Evolutionary conservation across 2,888 invertebrate genomes (phyloP), one percentile per base, ranked within the genome.

Genomic region (Stenurella melanura): DNA sequence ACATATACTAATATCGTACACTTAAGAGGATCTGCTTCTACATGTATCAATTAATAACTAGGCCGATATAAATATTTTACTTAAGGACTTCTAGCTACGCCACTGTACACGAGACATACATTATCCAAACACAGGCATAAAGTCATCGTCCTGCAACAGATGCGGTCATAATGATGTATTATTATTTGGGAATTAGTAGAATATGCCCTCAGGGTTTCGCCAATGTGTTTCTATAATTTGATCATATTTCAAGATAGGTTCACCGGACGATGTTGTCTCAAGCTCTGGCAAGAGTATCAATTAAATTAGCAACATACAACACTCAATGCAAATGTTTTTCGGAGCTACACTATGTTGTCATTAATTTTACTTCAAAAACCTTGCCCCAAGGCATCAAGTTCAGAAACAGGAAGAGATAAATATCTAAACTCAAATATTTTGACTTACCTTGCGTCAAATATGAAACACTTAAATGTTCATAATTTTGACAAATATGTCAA

Each of bases 381-480:
- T 50, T 50, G n/a, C 6, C 50, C 12, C 5, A n/a, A 50, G n/a
- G 50, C 6, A 4, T n/a, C 7, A 50, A 50, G 50, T 50, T 0
- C 12, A 50, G n/a, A 50, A n/a, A n/a, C n/a, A 50, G 50, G 50
- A 50, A 50, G 15, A 50, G 50, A 50, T 50, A n/a, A 50, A 50
- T 15, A 50, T 50, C 50, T 50, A 50, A 50, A 50, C n/a, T 17
- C 50, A 50, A 50, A 50, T 50, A n/a, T 50, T 50, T 50, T 50
- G 50, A 50, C 50, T 50, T 50, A n/a, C 50, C 50, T 50, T 50
- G 15, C n/a, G 50, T 6, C 50, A 15, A 6, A 7, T n/a, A n/a
- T 15, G 21, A 50, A 50, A 50, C 15, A 50, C 50, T 42, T 50
- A n/a, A 50, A 42, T 42, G 15, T 2, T 4, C n/a, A 50, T 17